A percentile compares a stretch with the other conserved stretches of the same genome.
Evolutionary conservation across 2,888 invertebrate species (phyloP).

Genomic region (Blastobasis lacticolella): DNA sequence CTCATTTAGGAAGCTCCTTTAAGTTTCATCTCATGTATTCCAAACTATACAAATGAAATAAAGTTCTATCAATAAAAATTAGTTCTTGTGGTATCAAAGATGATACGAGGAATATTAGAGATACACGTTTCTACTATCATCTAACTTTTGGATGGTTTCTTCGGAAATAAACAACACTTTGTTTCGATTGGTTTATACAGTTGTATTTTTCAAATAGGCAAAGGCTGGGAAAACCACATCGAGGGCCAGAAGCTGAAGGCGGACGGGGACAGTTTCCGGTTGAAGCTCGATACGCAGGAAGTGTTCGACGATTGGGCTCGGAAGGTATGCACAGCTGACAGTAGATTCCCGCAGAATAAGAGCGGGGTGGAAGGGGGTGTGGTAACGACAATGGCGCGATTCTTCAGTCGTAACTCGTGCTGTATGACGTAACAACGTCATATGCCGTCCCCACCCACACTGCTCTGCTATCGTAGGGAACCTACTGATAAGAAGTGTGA

Average conservation of each 20-base stretch:
- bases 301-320: constrained; percentile 99
- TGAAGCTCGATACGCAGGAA: constrained; percentile 96
- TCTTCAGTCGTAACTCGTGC: neutral
- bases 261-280: constrained; percentile 97
- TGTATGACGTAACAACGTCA: neutral
- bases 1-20: too few relatives aligned
- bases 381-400: neutral
- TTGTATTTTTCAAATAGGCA: constrained; percentile 68
- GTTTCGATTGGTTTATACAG: too few relatives aligned
- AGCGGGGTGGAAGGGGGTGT: neutral
- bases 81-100: too few relatives aligned
- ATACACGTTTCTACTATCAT: too few relatives aligned
- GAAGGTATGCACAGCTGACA: constrained; percentile 63
- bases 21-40: too few relatives aligned
- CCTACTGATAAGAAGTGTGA: too few relatives aligned
- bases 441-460: neutral
- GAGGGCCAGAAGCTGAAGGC: constrained; percentile 98
- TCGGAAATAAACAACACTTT: too few relatives aligned
- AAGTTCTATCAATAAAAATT: too few relatives aligned
- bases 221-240: constrained; percentile 99
- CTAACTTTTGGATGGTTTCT: too few relatives aligned
- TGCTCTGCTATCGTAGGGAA: neutral
- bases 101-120: too few relatives aligned
- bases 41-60: too few relatives aligned
- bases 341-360: neutral